Evolutionary conservation across 2,888 invertebrate genomes (phyloP).

Genomic region (Incurvaria masculella): DNA sequence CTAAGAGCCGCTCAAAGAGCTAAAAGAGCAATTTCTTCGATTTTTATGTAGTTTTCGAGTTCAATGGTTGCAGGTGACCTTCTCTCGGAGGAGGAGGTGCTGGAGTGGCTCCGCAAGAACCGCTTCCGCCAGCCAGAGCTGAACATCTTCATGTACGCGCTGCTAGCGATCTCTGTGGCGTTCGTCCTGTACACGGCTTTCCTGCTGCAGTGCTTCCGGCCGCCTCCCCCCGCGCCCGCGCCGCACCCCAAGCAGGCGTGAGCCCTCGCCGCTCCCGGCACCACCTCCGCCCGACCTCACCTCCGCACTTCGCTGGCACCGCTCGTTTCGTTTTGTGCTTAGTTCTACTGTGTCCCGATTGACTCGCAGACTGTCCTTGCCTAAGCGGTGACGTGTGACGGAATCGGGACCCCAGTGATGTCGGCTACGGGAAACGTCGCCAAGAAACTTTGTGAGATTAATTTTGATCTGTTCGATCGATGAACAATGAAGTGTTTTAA

Average conservation of each 20-base stretch:
- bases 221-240: conserved; percentile 60
- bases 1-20: too few relatives aligned
- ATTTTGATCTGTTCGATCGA: neutral
- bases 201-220: conserved; percentile 84
- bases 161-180: conserved; percentile 80
- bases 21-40: too few relatives aligned
- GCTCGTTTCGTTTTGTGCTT: conserved; percentile 3
- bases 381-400: too few relatives aligned
- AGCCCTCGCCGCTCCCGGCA: conserved; percentile 19
- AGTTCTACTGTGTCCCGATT: too few relatives aligned
- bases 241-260: conserved; percentile 67
- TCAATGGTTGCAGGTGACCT: conserved; percentile 74
- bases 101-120: conserved; percentile 92
- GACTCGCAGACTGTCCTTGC: too few relatives aligned
- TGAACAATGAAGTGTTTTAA: too few relatives aligned
- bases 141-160: conserved; percentile 91
- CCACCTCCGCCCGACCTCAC: neutral
- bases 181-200: conserved; percentile 90
- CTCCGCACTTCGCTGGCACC: too few relatives aligned
- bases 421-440: neutral
- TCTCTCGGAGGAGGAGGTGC: conserved; percentile 78
- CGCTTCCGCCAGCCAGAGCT: conserved; percentile 90
- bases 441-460: neutral
- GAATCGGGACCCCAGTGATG: neutral
- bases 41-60: neutral